Evolutionary conservation across 2,888 invertebrate genomes (phyloP), one percentile per base, ranked within the genome.

Genomic region (Drosophila birchii): DNA sequence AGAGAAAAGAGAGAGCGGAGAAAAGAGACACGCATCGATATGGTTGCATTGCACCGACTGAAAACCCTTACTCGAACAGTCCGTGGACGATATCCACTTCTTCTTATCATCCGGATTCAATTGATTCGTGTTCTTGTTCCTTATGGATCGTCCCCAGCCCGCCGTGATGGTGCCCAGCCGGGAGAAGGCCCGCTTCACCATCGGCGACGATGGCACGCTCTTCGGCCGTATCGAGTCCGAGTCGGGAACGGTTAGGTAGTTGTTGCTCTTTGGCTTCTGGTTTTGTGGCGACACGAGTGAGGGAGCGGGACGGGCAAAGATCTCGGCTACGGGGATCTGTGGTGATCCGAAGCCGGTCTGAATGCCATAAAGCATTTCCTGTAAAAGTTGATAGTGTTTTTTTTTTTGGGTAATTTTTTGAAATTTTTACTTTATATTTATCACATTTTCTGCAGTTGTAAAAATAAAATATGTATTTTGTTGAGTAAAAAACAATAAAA

Each of bases 351-450:
- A 97, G 58, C 98, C 98, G 0, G 97, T 96, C 91, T 97, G 97
- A 87, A 98, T 98, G 66, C 98, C 98, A 92, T 98, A 98, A 56
- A 98, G 93, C 97, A 98, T 98, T 93, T 98, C 98, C 94, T 98
- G 92, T 96, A 32, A 32, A 16, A 16, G 1, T 20, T 16, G 2
- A 6, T 5, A 3, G 3, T 32, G 34, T 51, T 32, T n/a, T 39
- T 9, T n/a, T n/a, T n/a, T n/a, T n/a, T n/a, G 7, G 8, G 7
- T n/a, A n/a, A n/a, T n/a, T n/a, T 38, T n/a, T 39, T 34, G 3
- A 9, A 4, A 12, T 34, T 34, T 34, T 34, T 12, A 34, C 9
- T 5, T 12, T 3, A 9, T 34, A 9, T 34, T 34, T 32, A 4
- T 26, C 5, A 4, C 26, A 26, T 26, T 26, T 26, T 26, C 5